Conservation (phyloP, 1,140 invertebrate species). For the Scylla paramamosain region DNA sequence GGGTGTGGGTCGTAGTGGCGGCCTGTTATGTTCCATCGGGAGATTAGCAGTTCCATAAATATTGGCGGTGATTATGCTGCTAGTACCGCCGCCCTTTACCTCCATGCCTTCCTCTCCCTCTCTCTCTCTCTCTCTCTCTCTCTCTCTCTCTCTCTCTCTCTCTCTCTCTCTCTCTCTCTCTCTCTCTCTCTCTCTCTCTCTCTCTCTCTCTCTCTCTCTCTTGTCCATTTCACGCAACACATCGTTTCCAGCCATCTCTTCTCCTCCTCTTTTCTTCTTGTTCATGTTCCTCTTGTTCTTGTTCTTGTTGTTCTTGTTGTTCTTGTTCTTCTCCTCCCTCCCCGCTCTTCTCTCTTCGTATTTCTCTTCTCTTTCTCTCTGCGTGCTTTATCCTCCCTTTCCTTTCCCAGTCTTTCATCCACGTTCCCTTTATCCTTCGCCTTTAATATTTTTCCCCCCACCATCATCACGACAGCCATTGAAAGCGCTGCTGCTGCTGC, state of each 20-base stretch:
- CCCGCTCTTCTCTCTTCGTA: neutral
- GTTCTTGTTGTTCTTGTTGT: neutral
- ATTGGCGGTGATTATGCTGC: neutral
- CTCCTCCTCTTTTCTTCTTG: neutral
- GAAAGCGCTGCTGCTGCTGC: neutral
- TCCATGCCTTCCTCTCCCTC: neutral
- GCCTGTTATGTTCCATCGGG: neutral
- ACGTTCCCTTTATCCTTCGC: neutral
- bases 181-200: neutral
- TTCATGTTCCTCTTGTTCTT: neutral
- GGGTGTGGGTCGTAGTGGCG: neutral
- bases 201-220: neutral
- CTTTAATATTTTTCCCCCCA: too few relatives aligned
- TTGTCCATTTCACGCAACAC: too few relatives aligned
- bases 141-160: neutral
- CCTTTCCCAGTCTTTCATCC: neutral
- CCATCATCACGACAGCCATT: neutral
- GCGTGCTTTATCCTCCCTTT: neutral
- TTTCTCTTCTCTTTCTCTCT: neutral
- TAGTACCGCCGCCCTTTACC: neutral
- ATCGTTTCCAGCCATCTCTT: too few relatives aligned
- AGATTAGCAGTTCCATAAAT: neutral
- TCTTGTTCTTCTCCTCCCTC: neutral
- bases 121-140: neutral
- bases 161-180: neutral